Evolutionary conservation across 1,140 invertebrate genomes (phyloP), one percentile per base, ranked within the genome.

Genomic region (Penaeus chinensis): DNA sequence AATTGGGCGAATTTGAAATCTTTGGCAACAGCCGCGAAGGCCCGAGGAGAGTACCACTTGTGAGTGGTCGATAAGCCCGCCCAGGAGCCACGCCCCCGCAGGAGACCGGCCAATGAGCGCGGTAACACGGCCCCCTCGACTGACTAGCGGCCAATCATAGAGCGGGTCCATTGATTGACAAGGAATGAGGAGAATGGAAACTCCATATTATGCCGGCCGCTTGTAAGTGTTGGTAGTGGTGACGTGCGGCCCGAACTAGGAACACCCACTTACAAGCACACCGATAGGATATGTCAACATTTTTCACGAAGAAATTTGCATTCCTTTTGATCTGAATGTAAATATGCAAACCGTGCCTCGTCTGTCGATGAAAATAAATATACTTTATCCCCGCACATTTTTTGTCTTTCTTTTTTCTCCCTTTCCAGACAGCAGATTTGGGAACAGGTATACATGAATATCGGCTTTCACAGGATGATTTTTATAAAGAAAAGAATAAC

Each of bases 31-130:
- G 20, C 78, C 76, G 11, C 83, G 82, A 65, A 54, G 82, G 66
- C 65, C 27, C 7, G 61, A 11, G 19, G 11, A 85, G 82, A 85
- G 88, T 82, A 82, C 24, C 79, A 74, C 79, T 89, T 89, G 88
- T 85, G 88, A 89, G 47, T 89, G 88, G 88, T 89, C 77, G 83
- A 85, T 85, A 85, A 89, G 83, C 65, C 82, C 79, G 83, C 82
- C 88, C 82, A 74, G 27, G 71, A 63, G 88, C 77, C 82, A 80
- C 88, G 77, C 88, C 88, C 32, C 82, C 79, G 22, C 10, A 18
- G 47, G 47, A 54, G 24, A 22, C 20, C 22, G 74, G 88, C 88
- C 88, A 89, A 89, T 89, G 82, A 89, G 66, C 24, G 78, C 65
- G 78, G 66, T 62, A 60, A 77, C 78, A 47, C 77, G 32, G 79